These are phyloP conservation scores for Patiria miniata DNA, from an alignment of 35 echinoderm and acorn worm genomes.

Conservation along the genomic window DNA sequence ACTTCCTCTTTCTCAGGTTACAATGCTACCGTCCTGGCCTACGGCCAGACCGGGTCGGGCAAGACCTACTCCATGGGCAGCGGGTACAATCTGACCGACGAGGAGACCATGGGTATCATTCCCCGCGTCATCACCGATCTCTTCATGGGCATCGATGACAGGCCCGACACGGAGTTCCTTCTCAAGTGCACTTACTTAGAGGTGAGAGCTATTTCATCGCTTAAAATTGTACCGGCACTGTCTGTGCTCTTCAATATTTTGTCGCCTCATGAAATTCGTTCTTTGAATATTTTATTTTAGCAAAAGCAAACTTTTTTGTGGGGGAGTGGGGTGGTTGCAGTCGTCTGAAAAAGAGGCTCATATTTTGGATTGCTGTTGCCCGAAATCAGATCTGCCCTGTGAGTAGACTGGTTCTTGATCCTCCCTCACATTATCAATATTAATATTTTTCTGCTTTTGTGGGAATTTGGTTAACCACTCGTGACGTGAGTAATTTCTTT, in stretches of 20 bases:
- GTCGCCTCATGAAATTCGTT: too few species aligned
- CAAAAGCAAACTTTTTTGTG: too few species aligned
- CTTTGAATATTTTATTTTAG: too few species aligned
- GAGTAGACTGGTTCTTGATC: too few species aligned
- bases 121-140: conserved; percentile 80
- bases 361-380: too few species aligned
- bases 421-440: too few species aligned
- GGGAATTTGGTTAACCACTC: too few species aligned
- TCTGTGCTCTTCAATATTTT: neutral
- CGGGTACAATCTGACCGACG: conserved; percentile 76
- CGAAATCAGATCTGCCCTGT: too few species aligned
- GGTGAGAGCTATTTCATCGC: conserved; percentile 41
- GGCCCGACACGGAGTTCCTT: conserved; percentile 64
- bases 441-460: too few species aligned
- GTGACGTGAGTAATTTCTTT: too few species aligned
- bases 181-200: conserved; percentile 90
- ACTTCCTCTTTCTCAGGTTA: conserved; percentile 58
- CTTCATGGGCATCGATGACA: conserved; percentile 69
- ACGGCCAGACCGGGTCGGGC: conserved; percentile 93
- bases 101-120: conserved; percentile 76
- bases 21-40: conserved; percentile 95
- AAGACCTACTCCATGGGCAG: conserved; percentile 98
- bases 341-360: too few species aligned
- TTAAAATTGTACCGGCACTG: neutral
- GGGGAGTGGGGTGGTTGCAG: too few species aligned